phyloP scores from a whole-genome alignment of 2,888 invertebrate genomes.

The Teinopalpus imperialis region DNA sequence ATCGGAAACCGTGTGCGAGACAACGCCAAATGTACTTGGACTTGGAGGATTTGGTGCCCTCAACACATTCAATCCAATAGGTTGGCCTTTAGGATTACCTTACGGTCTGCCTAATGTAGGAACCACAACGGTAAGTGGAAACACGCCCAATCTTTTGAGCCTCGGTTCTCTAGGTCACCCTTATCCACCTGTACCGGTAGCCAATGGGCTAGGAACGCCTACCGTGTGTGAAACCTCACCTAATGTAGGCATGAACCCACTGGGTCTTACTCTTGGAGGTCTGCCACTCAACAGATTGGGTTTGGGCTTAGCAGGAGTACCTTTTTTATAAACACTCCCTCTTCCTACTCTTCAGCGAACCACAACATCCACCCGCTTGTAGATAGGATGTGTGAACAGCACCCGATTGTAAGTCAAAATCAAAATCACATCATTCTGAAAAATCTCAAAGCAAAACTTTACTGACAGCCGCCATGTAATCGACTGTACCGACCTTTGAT shows the following conservation, averaged over 20 bases:
- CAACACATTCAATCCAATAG: slow-evolving; percentile 2
- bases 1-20: slow-evolving; percentile 26
- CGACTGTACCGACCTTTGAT: no score
- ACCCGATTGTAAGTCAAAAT: neutral
- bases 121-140: no score
- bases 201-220: slow-evolving; percentile 11
- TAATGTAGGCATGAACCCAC: slow-evolving; percentile 17
- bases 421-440: neutral
- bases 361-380: neutral
- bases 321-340: slow-evolving; percentile 9
- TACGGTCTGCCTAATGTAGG: slow-evolving; percentile 6
- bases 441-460: no score
- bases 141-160: slow-evolving; percentile 22
- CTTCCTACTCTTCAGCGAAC: slow-evolving; percentile 6
- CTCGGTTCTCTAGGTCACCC: slow-evolving; percentile 5
- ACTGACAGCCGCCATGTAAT: no score
- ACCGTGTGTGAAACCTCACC: slow-evolving; percentile 32
- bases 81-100: slow-evolving; percentile 5
- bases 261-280: slow-evolving; percentile 14
- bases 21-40: slow-evolving; percentile 16
- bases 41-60: slow-evolving; percentile 4
- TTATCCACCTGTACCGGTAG: slow-evolving; percentile 25
- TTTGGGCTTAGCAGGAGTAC: slow-evolving; percentile 4
- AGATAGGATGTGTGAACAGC: slow-evolving; percentile 2
- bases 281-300: slow-evolving; percentile 6